A percentile compares a stretch with the other conserved stretches of the same genome.
Conservation (phyloP, 2,797 vertebrate species). For the Heliangelus exortis region DNA sequence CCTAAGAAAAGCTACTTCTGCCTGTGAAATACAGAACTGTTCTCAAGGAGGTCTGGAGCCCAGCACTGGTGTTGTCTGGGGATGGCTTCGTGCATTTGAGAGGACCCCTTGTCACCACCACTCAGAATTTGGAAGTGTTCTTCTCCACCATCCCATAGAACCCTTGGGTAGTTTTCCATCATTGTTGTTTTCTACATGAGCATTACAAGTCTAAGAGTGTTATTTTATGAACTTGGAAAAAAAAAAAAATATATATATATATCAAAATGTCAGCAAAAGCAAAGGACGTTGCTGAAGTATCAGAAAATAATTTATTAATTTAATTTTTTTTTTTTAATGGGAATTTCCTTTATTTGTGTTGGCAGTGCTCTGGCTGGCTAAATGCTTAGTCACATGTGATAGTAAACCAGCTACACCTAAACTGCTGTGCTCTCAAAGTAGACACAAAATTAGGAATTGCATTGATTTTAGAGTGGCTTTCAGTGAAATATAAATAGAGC, state of each 20-base stretch:
- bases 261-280: conserved; percentile 60
- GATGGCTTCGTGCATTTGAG: not conserved
- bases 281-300: conserved; percentile 62
- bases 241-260: not conserved
- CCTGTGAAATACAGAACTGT: not conserved
- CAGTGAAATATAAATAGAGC: not conserved
- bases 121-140: conserved; percentile 34
- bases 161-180: conserved; percentile 47
- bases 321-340: conserved; percentile 47
- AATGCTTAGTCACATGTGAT: not conserved
- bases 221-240: conserved; percentile 69
- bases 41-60: not conserved
- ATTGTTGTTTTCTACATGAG: conserved; percentile 59
- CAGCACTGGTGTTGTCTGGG: not conserved
- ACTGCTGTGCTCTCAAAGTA: not conserved
- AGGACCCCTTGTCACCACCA: conserved; percentile 13
- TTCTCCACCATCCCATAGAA: conserved; percentile 12
- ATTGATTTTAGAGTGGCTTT: not conserved
- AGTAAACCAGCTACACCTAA: not conserved
- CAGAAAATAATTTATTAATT: conserved; percentile 81
- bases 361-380: conserved; percentile 66
- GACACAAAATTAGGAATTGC: not conserved
- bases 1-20: not conserved
- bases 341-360: conserved; percentile 39
- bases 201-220: conserved; percentile 33